A percentile compares a stretch with the other conserved stretches of the same genome.
Conservation (phyloP, 2,888 invertebrate species). For the Lapara coniferarum region DNA sequence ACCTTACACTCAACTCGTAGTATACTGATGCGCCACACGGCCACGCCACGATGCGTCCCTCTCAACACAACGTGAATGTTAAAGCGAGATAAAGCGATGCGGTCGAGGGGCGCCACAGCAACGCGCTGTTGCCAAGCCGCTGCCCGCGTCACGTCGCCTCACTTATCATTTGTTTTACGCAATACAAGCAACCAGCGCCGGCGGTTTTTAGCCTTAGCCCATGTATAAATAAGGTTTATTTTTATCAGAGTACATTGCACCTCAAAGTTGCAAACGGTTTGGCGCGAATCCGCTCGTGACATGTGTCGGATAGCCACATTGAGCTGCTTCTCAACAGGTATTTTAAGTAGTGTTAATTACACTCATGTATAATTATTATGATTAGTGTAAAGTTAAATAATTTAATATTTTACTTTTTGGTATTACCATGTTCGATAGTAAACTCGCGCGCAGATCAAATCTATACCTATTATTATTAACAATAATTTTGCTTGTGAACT, state of each 20-base stretch:
- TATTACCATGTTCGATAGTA: neutral
- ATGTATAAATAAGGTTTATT: neutral
- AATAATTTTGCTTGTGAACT: no score
- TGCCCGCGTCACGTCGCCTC: constrained; percentile 38
- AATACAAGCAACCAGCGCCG: constrained; percentile 24
- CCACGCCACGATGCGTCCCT: constrained; percentile 39
- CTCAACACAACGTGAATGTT: constrained; percentile 30
- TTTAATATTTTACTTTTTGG: constrained; percentile 5
- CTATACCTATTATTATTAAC: no score
- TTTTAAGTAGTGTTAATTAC: constrained; percentile 51
- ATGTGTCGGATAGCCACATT: constrained; percentile 43
- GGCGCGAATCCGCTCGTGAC: constrained; percentile 44
- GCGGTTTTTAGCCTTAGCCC: constrained; percentile 20
- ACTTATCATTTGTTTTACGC: constrained; percentile 37
- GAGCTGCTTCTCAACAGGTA: constrained; percentile 54
- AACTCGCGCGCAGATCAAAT: neutral
- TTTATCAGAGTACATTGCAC: constrained; percentile 3
- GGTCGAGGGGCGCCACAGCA: constrained; percentile 45
- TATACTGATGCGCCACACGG: constrained; percentile 54
- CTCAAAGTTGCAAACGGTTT: constrained; percentile 38
- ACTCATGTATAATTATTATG: constrained; percentile 43
- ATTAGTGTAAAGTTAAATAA: constrained; percentile 40
- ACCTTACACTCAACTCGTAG: constrained; percentile 49
- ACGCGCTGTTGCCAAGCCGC: constrained; percentile 51
- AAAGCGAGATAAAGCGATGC: constrained; percentile 41